These are phyloP conservation scores for Drosophila mulleri DNA, from an alignment of 2,888 invertebrate genomes.

Conservation along the genomic window DNA sequence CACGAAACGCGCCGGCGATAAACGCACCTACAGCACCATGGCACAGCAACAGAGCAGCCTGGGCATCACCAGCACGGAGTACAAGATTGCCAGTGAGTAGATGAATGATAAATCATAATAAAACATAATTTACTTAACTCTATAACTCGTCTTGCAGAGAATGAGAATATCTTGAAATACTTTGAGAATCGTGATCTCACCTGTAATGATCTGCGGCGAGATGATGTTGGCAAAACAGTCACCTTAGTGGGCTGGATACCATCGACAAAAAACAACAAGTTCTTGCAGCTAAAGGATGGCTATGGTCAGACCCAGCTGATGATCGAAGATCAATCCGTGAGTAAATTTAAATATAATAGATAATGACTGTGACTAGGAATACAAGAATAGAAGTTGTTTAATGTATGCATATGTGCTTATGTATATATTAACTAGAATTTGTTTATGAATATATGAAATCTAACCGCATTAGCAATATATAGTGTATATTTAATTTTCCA, in stretches of 20 bases:
- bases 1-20: slow-evolving; percentile 78
- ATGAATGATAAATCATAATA: not conserved
- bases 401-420: too few species aligned
- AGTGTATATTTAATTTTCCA: too few species aligned
- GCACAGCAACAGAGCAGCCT: slow-evolving; percentile 71
- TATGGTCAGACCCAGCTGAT: slow-evolving; percentile 85
- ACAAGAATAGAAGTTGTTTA: too few species aligned
- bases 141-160: slow-evolving; percentile 55
- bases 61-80: slow-evolving; percentile 85
- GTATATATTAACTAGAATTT: too few species aligned
- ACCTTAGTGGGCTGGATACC: slow-evolving; percentile 85
- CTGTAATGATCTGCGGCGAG: slow-evolving; percentile 84
- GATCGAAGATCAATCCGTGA: slow-evolving; percentile 83
- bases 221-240: slow-evolving; percentile 82
- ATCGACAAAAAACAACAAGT: slow-evolving; percentile 82
- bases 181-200: slow-evolving; percentile 85
- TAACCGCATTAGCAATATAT: too few species aligned
- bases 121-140: not conserved
- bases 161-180: slow-evolving; percentile 84
- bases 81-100: slow-evolving; percentile 84
- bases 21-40: slow-evolving; percentile 84
- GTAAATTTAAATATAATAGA: slow-evolving; percentile 2
- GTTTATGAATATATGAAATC: too few species aligned
- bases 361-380: not conserved
- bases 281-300: slow-evolving; percentile 85